Evolutionary conservation across 2,888 invertebrate species (phyloP).

Genomic region (Microctonus hyperodae): DNA sequence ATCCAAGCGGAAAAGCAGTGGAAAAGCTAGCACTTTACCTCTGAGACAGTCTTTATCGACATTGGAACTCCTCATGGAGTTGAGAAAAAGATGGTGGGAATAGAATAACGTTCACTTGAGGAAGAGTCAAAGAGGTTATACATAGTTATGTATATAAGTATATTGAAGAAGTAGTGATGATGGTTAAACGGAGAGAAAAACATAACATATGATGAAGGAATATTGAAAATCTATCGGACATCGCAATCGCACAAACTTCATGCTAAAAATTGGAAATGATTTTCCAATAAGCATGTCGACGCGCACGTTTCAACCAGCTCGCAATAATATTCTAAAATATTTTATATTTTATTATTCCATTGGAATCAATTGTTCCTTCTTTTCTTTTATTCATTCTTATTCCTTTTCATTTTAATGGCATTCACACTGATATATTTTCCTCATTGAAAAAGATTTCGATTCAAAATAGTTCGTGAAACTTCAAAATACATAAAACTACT

Average conservation of each 20-base stretch:
- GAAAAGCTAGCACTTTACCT: constrained; percentile 30
- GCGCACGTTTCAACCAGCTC: neutral
- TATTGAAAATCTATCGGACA: constrained; percentile 44
- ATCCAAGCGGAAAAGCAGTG: constrained; percentile 32
- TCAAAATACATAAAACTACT: too few species aligned
- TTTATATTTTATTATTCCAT: neutral
- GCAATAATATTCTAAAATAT: neutral
- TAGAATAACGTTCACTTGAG: neutral
- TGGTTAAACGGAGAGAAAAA: constrained; percentile 12
- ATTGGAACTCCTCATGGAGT: constrained; percentile 17
- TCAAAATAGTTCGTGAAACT: too few species aligned
- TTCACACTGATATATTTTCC: neutral
- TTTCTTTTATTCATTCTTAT: neutral
- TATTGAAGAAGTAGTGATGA: too few species aligned
- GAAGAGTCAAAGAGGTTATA: neutral
- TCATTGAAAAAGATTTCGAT: too few species aligned
- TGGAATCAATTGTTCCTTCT: neutral
- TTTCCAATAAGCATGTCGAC: constrained; percentile 46
- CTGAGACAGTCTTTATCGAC: constrained; percentile 21
- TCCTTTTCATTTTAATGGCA: neutral
- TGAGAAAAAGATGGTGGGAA: constrained; percentile 13
- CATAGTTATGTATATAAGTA: neutral
- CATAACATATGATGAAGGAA: constrained; percentile 33
- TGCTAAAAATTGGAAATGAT: constrained; percentile 43
- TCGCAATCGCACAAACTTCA: constrained; percentile 30